Evolutionary conservation across 2,888 invertebrate genomes (phyloP).

Genomic region (Timema cristinae): DNA sequence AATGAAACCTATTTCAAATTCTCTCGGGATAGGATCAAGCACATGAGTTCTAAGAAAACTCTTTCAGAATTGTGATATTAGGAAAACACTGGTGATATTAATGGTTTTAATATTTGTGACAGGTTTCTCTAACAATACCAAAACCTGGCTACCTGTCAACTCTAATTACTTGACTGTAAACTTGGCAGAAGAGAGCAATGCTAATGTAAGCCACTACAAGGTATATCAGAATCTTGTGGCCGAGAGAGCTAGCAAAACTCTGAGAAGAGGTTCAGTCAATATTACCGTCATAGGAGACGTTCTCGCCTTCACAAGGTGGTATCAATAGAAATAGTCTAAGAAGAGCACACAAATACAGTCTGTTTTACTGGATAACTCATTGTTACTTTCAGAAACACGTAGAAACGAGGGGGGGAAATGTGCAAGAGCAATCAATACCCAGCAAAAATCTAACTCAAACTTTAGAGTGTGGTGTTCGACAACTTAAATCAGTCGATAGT

Average conservation of each 20-base stretch:
- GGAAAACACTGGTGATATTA: too few species aligned
- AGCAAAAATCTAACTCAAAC: too few species aligned
- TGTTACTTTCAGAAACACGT: too few species aligned
- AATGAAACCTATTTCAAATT: too few species aligned
- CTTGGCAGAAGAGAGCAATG: conserved; percentile 51
- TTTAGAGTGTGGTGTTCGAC: too few species aligned
- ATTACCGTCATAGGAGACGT: conserved; percentile 38
- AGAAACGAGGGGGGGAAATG: too few species aligned
- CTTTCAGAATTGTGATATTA: too few species aligned
- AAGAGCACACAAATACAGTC: neutral
- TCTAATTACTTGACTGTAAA: conserved; percentile 57
- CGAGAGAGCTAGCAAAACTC: conserved; percentile 48
- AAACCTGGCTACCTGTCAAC: conserved; percentile 66
- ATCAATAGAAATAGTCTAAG: neutral
- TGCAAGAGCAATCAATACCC: too few species aligned
- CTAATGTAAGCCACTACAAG: conserved; percentile 52
- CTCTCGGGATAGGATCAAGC: too few species aligned
- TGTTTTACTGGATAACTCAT: too few species aligned
- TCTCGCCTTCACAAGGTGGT: conserved; percentile 5
- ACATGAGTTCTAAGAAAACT: too few species aligned
- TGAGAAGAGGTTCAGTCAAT: conserved; percentile 45
- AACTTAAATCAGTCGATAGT: too few species aligned
- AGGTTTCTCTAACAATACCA: conserved; percentile 13
- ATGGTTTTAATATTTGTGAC: neutral
- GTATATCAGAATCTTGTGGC: conserved; percentile 54